Conservation (phyloP, 2,797 vertebrate genomes). For the Otolemur crassicaudatus region DNA sequence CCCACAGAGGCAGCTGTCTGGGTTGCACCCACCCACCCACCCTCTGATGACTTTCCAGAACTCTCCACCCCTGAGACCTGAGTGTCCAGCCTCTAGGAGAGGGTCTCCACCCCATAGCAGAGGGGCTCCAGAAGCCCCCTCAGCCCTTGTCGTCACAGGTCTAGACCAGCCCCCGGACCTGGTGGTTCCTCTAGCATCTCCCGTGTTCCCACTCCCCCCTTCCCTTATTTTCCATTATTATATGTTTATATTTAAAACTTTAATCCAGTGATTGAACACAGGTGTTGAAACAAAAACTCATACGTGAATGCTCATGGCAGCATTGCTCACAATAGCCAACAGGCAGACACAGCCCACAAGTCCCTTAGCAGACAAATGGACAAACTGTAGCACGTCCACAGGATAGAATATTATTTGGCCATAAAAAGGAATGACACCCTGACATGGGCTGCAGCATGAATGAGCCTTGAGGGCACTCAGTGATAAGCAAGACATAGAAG, state of each 20-base stretch:
- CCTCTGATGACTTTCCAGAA: too few species aligned
- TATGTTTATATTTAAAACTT: neutral
- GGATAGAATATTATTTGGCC: rapidly evolving
- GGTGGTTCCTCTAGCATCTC: neutral
- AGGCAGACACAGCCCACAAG: rapidly evolving
- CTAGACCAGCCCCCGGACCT: neutral
- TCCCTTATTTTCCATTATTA: neutral
- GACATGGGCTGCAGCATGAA: rapidly evolving
- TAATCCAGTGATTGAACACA: neutral
- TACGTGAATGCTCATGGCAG: rapidly evolving
- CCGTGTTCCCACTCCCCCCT: rapidly evolving
- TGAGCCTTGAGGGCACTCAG: too few species aligned
- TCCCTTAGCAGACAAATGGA: rapidly evolving
- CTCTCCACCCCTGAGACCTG: neutral
- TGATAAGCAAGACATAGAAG: neutral
- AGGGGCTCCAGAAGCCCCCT: neutral
- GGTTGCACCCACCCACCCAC: rapidly evolving
- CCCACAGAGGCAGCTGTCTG: neutral
- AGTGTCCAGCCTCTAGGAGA: neutral
- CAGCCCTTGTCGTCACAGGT: neutral
- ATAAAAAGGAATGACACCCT: neutral
- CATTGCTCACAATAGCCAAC: neutral
- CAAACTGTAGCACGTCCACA: rapidly evolving
- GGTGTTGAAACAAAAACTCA: neutral
- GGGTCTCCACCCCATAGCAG: neutral